Percentiles rank a stretch among this genome's conserved stretches.
Evolutionary conservation across 2,113 vertebrate genomes (phyloP).

Genomic region (Mormyrus lacerda): DNA sequence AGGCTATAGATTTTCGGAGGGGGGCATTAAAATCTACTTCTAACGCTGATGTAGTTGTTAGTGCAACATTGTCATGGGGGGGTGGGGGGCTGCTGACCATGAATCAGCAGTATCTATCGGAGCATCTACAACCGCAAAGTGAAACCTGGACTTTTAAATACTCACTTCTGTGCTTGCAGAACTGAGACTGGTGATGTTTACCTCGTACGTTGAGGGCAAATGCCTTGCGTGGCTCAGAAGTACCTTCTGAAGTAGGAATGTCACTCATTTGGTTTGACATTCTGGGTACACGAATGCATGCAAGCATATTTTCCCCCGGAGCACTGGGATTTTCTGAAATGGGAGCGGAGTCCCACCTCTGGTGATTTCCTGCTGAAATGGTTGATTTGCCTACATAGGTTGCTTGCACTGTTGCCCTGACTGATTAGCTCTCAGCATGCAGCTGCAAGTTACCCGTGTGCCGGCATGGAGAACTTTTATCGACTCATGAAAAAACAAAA

Average conservation of each 20-base stretch:
- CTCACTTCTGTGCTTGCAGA: neutral
- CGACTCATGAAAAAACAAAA: neutral
- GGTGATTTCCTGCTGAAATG: neutral
- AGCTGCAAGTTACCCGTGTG: neutral
- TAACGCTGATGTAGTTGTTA: neutral
- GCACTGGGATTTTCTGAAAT: neutral
- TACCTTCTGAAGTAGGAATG: neutral
- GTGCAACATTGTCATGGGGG: neutral
- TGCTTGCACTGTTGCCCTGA: neutral
- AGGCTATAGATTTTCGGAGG: neutral
- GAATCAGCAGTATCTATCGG: neutral
- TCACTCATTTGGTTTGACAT: neutral
- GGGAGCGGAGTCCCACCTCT: neutral
- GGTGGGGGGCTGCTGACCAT: neutral
- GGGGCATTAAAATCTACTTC: neutral
- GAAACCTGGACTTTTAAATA: neutral
- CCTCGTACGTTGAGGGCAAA: neutral
- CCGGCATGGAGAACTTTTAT: neutral
- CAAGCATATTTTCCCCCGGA: neutral
- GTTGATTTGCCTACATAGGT: neutral
- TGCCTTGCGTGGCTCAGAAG: neutral
- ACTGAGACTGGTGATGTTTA: neutral
- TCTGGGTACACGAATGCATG: neutral
- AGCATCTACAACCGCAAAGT: neutral
- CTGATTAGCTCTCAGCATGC: neutral